Conservation (phyloP, 2,888 invertebrate genomes). For the Sinodicranocentrus sp. region DNA sequence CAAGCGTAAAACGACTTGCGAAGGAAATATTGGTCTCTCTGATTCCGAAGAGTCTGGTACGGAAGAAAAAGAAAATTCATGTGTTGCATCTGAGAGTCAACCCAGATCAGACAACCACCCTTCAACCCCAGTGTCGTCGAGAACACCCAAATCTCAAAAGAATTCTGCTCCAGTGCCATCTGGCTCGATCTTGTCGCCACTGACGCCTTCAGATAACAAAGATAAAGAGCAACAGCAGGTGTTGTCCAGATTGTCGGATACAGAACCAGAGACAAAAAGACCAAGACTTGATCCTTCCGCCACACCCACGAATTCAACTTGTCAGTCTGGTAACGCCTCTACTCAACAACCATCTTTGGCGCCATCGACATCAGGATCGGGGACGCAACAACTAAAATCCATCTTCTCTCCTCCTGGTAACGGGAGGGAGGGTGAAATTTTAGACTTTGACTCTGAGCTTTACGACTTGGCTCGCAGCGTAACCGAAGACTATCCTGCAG, state of each 20-base stretch:
- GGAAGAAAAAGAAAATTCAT: conserved; percentile 75
- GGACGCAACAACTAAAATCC: conserved; percentile 61
- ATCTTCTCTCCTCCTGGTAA: conserved; percentile 74
- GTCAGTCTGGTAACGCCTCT: background rate
- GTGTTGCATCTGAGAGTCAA: conserved; percentile 17
- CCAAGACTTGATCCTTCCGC: conserved; percentile 70
- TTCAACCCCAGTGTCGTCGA: background rate
- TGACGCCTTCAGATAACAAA: conserved; percentile 73
- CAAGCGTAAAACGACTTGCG: conserved; percentile 66
- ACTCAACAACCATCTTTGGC: background rate
- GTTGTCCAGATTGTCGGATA: conserved; percentile 32
- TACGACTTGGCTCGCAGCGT: conserved; percentile 76
- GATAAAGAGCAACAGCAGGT: conserved; percentile 51
- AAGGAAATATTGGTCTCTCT: conserved; percentile 72
- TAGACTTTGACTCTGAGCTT: conserved; percentile 76
- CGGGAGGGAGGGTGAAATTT: conserved; percentile 70
- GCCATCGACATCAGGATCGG: conserved; percentile 25
- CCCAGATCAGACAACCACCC: background rate
- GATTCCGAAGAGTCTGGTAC: conserved; percentile 73
- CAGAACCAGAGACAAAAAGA: conserved; percentile 74
- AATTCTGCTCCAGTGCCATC: conserved; percentile 33
- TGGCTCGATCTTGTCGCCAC: conserved; percentile 70
- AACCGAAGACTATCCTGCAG: conserved; percentile 72
- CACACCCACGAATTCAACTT: background rate
- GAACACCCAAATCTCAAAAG: conserved; percentile 23